Evolutionary conservation across 2,113 vertebrate species (phyloP).

Genomic region (Chaetodon auriga): DNA sequence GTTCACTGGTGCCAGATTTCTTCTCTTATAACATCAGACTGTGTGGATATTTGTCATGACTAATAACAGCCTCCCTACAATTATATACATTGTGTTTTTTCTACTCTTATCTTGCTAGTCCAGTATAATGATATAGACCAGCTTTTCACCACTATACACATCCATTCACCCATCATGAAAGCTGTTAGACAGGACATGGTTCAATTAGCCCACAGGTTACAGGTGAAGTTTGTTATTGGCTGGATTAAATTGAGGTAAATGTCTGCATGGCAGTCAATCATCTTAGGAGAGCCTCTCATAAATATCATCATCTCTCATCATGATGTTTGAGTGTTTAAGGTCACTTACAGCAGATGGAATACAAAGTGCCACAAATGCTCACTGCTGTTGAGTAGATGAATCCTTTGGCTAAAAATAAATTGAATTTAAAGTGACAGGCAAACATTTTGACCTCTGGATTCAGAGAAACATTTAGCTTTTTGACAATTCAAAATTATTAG

Average conservation of each 20-base stretch:
- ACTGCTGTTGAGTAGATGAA: not conserved
- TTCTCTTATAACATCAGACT: not conserved
- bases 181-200: not conserved
- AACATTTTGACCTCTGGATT: not conserved
- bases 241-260: constrained; percentile 19
- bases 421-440: not conserved
- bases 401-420: not conserved
- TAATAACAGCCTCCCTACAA: no score
- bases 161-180: constrained; percentile 1
- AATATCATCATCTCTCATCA: constrained; percentile 3
- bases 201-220: constrained; percentile 25
- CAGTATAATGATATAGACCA: constrained; percentile 5
- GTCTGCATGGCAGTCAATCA: constrained; percentile 24
- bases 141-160: not conserved
- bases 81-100: not conserved
- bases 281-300: constrained; percentile 31
- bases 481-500: no score
- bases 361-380: not conserved
- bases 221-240: constrained; percentile 8
- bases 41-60: not conserved
- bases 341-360: not conserved
- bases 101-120: not conserved
- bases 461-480: no score
- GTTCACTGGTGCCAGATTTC: not conserved
- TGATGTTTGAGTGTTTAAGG: constrained; percentile 3